These are phyloP conservation scores for Glyphotaelius pellucidus DNA, from an alignment of 2,888 invertebrate species.

Conservation along the genomic window DNA sequence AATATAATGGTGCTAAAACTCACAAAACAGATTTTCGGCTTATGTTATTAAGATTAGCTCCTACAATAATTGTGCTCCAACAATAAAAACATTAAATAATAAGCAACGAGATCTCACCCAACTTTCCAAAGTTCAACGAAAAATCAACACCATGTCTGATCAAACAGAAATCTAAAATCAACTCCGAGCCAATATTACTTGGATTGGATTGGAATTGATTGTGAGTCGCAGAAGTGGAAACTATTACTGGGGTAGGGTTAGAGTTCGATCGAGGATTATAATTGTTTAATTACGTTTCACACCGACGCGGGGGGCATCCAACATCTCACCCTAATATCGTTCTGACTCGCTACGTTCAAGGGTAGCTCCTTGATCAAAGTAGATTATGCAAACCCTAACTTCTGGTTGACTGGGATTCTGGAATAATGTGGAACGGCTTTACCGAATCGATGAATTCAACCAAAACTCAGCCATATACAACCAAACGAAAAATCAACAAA, in stretches of 20 bases:
- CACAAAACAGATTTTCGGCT: too few relatives aligned
- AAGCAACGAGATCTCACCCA: neutral
- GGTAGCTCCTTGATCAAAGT: slow-evolving; percentile 12
- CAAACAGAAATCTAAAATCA: neutral
- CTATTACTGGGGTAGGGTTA: slow-evolving; percentile 21
- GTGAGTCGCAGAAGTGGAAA: slow-evolving; percentile 2
- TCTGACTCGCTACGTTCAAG: slow-evolving; percentile 24
- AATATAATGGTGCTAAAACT: too few relatives aligned
- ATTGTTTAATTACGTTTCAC: slow-evolving; percentile 52
- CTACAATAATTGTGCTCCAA: neutral
- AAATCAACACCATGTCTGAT: neutral
- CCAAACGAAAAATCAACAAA: neutral
- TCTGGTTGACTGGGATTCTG: slow-evolving; percentile 10
- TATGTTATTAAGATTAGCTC: neutral
- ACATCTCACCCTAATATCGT: slow-evolving; percentile 13
- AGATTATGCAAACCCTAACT: neutral
- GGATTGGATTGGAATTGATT: neutral
- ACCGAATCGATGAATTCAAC: neutral
- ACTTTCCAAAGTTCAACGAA: neutral
- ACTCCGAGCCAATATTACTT: neutral
- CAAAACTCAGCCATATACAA: neutral
- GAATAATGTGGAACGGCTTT: neutral
- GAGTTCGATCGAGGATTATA: slow-evolving; percentile 47
- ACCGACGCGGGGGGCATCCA: neutral
- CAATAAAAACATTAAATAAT: neutral